Base-by-base conservation (phyloP, 2,113 vertebrate species). In the Melanotaenia duboulayi region DNA sequence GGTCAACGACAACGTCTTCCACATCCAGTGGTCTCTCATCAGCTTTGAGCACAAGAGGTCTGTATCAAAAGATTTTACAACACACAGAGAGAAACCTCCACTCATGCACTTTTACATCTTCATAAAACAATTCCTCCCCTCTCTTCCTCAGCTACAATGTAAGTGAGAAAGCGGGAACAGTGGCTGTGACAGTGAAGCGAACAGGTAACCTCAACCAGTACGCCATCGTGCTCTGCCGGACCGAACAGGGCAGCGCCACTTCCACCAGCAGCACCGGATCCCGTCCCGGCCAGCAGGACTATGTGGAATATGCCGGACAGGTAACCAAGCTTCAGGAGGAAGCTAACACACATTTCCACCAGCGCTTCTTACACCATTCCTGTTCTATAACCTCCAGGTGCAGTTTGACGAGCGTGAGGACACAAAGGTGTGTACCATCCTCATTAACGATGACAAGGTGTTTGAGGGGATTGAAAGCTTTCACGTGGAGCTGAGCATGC, bases 381-480 rank as follows among this genome's bases (percentile, higher is more conserved):
- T 22, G 4, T 17, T 3, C 23, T 3, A 1, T 14, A 22, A 50
- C 46, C 51, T 50, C 7, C 49, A 99, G 98, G 98, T 99, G 5
- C 98, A 99, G 90, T 99, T 99, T 32, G 98, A 99, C 58, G 98
- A 98, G 74, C 82, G 92, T n/a, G 97, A 99, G 84, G 96, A 97
- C 85, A 94, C 94, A 60, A 99, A 99, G 82, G 92, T 96, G 65
- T 99, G 97, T 90, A 96, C 95, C 82, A 90, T 99, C 0, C 0
- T 94, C 68, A 93, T 99, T 63, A 96, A 96, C 0, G 96, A 99
- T 0, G 98, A 99, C 19, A 54, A 86, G 0, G 75, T 98, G 69
- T 99, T 98, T 3, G 98, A 99, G 88, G 93, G 94, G 0, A 4
- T 51, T 0, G 97, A 99, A 91, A 96, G 92, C 68, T 99, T 99